Conservation (phyloP, 2,888 invertebrate genomes). For the Nysson spinosus region DNA sequence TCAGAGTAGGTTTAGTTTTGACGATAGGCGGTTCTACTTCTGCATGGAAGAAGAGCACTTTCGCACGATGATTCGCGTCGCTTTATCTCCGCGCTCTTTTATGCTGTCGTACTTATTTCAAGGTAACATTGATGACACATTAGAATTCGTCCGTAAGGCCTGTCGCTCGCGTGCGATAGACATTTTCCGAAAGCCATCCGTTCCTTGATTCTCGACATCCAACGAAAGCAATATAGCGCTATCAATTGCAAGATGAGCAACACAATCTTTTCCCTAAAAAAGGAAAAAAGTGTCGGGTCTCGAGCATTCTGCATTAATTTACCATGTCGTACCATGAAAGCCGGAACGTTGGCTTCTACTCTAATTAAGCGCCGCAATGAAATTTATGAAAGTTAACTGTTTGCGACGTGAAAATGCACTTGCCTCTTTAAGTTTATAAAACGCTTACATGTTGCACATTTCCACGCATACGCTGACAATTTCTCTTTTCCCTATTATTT, state of each 20-base stretch:
- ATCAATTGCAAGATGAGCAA: background rate
- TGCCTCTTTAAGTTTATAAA: conserved; percentile 29
- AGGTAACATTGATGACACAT: conserved; percentile 36
- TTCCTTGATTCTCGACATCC: background rate
- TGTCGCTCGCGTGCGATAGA: conserved; percentile 17
- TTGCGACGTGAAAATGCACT: conserved; percentile 56
- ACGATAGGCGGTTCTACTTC: conserved; percentile 16
- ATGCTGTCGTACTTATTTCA: conserved; percentile 42
- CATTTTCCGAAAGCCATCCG: conserved; percentile 4
- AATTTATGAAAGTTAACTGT: conserved; percentile 58
- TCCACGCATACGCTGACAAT: no score
- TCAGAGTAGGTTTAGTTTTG: conserved; percentile 45
- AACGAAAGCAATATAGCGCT: background rate
- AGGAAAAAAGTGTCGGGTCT: background rate
- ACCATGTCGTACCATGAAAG: conserved; percentile 19
- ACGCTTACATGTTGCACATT: conserved; percentile 16
- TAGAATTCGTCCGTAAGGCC: conserved; percentile 43
- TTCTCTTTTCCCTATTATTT: no score
- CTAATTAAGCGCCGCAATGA: conserved; percentile 44
- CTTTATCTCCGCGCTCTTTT: conserved; percentile 40
- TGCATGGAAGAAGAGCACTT: conserved; percentile 43
- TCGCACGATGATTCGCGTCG: conserved; percentile 39
- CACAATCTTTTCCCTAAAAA: background rate
- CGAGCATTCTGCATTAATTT: conserved; percentile 7
- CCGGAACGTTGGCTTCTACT: conserved; percentile 26